Evolutionary conservation across 2,113 vertebrate genomes (phyloP).

Genomic region (Periophthalmodon schlosseri): DNA sequence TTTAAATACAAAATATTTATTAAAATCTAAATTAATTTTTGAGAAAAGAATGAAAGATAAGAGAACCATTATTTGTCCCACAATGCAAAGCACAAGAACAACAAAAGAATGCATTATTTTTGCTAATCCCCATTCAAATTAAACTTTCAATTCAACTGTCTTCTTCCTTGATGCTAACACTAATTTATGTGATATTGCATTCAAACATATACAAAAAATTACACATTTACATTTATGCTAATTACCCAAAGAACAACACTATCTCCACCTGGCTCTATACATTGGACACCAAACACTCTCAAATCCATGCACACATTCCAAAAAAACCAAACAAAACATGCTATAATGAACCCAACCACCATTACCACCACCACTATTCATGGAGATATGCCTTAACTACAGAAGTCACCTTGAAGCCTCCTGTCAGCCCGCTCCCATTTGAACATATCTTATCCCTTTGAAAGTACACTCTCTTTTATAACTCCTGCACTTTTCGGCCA

Average conservation of each 20-base stretch:
- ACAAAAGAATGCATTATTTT: too few species aligned
- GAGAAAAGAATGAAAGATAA: too few species aligned
- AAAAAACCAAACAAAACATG: not conserved
- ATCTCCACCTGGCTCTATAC: not conserved
- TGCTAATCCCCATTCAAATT: too few species aligned
- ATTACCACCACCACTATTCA: not conserved
- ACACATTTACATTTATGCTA: not conserved
- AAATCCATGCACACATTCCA: not conserved
- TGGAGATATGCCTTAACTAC: not conserved
- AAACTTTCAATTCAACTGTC: too few species aligned
- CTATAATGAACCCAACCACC: not conserved
- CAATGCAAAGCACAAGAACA: too few species aligned
- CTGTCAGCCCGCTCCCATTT: constrained; percentile 37
- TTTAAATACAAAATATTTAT: too few species aligned
- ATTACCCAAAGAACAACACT: not conserved
- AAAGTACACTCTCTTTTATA: constrained; percentile 36
- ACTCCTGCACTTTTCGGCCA: constrained; percentile 42
- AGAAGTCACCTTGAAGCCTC: constrained; percentile 47
- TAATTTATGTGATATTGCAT: too few species aligned
- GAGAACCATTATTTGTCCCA: too few species aligned
- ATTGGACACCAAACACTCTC: not conserved
- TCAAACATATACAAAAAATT: too few species aligned
- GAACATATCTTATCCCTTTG: constrained; percentile 26
- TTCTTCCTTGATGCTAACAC: too few species aligned
- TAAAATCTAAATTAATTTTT: too few species aligned